These are phyloP conservation scores for Machimus rusticus DNA, from an alignment of 2,888 invertebrate species.

Conservation along the genomic window DNA sequence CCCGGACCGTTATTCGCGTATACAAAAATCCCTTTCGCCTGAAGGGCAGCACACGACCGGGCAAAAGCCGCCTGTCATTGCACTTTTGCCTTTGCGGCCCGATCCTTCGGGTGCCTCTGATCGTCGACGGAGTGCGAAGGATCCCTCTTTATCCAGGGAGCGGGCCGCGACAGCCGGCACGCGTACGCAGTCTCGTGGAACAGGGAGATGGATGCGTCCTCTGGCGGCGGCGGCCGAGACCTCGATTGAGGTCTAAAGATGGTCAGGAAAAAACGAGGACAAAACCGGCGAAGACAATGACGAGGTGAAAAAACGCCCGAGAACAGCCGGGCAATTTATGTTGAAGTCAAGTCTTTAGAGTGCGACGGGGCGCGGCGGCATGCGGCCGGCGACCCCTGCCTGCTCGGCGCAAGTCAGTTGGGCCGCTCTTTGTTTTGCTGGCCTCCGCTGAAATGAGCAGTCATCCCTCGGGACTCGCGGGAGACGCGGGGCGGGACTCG, in stretches of 20 bases:
- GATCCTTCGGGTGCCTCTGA: background rate
- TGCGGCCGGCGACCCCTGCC: background rate
- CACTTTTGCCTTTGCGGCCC: background rate
- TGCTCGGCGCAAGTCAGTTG: background rate
- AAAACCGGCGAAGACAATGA: background rate
- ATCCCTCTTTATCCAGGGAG: background rate
- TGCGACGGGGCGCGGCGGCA: background rate
- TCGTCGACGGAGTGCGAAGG: background rate
- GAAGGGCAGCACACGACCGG: background rate
- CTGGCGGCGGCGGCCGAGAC: background rate
- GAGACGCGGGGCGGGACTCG: background rate
- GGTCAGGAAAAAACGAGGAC: background rate
- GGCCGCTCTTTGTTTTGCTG: background rate
- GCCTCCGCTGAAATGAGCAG: background rate
- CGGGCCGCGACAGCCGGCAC: constrained; percentile 34
- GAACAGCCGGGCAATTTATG: constrained; percentile 38
- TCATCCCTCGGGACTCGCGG: background rate
- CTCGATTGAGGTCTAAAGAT: constrained; percentile 4
- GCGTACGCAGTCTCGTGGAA: constrained; percentile 33
- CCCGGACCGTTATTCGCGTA: constrained; percentile 5
- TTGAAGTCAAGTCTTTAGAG: constrained; percentile 17
- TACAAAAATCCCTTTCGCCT: background rate
- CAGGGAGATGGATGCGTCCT: constrained; percentile 10
- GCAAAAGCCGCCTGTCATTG: constrained; percentile 31
- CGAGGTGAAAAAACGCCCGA: background rate